Conservation (phyloP, 2,797 vertebrate genomes). For the Sebastes trivittatus region DNA sequence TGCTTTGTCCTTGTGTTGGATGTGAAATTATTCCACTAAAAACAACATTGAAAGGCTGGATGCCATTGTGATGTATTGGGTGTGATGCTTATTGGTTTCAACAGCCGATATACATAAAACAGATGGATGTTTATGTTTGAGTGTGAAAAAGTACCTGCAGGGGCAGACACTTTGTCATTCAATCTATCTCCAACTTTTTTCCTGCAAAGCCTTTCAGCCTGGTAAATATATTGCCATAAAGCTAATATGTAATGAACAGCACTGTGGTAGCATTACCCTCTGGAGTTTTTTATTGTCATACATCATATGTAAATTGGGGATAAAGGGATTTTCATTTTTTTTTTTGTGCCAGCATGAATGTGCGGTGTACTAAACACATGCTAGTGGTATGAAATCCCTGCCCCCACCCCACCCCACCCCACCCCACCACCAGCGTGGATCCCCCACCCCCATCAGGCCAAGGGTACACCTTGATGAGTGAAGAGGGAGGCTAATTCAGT, state of each 20-base stretch:
- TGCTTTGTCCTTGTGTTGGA: slow-evolving; percentile 5
- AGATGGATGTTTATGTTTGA: neutral
- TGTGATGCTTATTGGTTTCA: neutral
- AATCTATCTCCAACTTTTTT: slow-evolving; percentile 21
- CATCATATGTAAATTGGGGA: slow-evolving; percentile 72
- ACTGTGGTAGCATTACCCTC: slow-evolving; percentile 43
- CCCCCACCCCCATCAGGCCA: slow-evolving; percentile 70
- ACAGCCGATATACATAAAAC: neutral
- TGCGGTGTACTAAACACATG: slow-evolving; percentile 53
- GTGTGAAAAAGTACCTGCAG: neutral
- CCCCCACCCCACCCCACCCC: slow-evolving; percentile 13
- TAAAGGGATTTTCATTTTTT: slow-evolving; percentile 61
- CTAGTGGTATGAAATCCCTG: slow-evolving; percentile 38
- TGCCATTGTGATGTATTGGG: neutral
- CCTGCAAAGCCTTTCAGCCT: neutral
- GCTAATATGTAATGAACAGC: slow-evolving; percentile 69
- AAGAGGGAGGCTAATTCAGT: slow-evolving; percentile 85
- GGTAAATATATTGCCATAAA: slow-evolving; percentile 53
- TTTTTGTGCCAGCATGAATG: slow-evolving; percentile 51
- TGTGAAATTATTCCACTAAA: slow-evolving; percentile 17
- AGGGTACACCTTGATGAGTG: slow-evolving; percentile 86
- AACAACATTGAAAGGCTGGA: slow-evolving; percentile 2
- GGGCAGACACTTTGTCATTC: slow-evolving; percentile 6
- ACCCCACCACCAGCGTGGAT: slow-evolving; percentile 16
- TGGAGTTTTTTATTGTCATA: slow-evolving; percentile 63